Base-by-base conservation (phyloP, 2,797 vertebrate genomes). In the Trematomus bernacchii region DNA sequence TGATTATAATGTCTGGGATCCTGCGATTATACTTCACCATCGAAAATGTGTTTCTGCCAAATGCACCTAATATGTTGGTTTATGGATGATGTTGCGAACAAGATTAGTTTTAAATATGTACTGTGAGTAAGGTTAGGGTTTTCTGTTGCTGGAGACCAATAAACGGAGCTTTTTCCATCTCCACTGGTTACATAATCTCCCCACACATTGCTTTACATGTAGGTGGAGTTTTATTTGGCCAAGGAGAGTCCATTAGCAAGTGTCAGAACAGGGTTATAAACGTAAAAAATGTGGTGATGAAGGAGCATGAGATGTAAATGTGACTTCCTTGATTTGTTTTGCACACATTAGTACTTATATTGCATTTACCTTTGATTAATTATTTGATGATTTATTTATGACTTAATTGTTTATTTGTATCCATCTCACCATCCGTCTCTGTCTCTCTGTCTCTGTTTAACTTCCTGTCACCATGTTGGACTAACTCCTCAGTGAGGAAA, bases 191-290 rank as follows among this genome's bases (percentile, higher is more conserved):
- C 82, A 78, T 79, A 79, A 88, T 58, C 58, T 71, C 50, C 70
- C 75, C 76, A 75, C 72, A 76, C 53, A 70, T 47, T 52, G 71
- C 64, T 69, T 54, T 30, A 66, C 42, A 46, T 66, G 85, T 71
- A 71, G 84, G 84, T 80, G 71, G 79, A 86, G 73, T 80, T 88
- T 82, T 81, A 80, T 85, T 86, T 86, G 79, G 72, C 61, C 16
- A 18, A 47, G 52, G 63, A 68, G 79, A 87, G 82, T 69, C 70
- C 75, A 84, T 85, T 88, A 66, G 82, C 55, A 86, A 78, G 53
- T 51, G 44, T 77, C 54, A 76, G 60, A 61, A 40, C 18, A 73
- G 33, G 0, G 4, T 19, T 59, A 10, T 19, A 52, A 43, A 40
- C 33, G 33, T 37, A 9, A 37, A 40, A 50, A 66, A 77, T 46